A percentile compares a stretch with the other conserved stretches of the same genome.
Conservation (phyloP, 2,888 invertebrate genomes). For the Drosophila incognita region DNA sequence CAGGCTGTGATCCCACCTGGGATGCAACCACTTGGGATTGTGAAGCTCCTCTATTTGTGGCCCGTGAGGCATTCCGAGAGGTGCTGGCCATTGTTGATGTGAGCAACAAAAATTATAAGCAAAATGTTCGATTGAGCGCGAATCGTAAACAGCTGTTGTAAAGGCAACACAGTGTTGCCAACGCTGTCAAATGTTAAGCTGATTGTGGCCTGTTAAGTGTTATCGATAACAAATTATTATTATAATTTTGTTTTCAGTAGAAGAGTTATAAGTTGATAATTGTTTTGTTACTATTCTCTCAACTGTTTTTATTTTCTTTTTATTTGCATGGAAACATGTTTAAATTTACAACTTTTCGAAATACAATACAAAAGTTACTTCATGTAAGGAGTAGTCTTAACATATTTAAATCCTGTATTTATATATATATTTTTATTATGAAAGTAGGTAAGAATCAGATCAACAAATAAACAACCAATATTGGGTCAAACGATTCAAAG, state of each 20-base stretch:
- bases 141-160: conserved; percentile 9
- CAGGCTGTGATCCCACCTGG: not conserved
- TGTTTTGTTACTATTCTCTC: not conserved
- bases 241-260: not conserved
- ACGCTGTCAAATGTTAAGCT: not conserved
- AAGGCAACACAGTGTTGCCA: conserved; percentile 25
- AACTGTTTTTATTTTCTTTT: not conserved
- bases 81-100: conserved; percentile 60
- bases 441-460: not conserved
- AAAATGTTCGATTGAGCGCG: conserved; percentile 23
- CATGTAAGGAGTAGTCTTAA: not conserved
- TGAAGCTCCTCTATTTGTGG: conserved; percentile 9
- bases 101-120: not conserved
- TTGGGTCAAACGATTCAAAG: not conserved
- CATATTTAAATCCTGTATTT: not conserved
- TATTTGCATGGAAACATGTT: too few relatives aligned
- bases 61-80: conserved; percentile 30
- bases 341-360: not conserved
- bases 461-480: not conserved
- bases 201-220: not conserved
- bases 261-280: not conserved
- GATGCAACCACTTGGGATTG: conserved; percentile 20
- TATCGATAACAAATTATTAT: conserved; percentile 23
- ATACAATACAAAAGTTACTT: not conserved
- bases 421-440: not conserved